phyloP scores from a whole-genome alignment of 2,797 vertebrate genomes.

The Crypturellus tataupa region DNA sequence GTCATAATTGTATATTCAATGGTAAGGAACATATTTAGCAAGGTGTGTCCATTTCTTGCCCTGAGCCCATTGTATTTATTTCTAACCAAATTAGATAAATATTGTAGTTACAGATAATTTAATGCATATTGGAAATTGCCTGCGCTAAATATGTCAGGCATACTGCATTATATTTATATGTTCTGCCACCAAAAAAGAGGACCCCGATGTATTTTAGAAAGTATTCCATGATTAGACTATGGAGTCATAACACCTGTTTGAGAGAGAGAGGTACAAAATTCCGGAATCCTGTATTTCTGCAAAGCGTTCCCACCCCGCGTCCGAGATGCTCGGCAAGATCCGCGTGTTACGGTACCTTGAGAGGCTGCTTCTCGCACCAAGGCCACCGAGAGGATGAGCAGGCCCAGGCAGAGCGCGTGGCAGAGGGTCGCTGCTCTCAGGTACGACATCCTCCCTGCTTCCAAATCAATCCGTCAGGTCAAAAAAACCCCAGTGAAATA shows the following conservation, averaged over 20 bases:
- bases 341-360: slow-evolving; percentile 76
- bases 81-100: background rate
- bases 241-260: background rate
- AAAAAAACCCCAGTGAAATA: background rate
- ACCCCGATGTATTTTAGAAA: background rate
- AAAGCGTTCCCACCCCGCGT: background rate
- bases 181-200: background rate
- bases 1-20: background rate
- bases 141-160: background rate
- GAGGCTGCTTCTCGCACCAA: slow-evolving; percentile 75
- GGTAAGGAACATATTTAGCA: background rate
- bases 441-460: slow-evolving; percentile 33
- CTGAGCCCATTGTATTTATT: background rate
- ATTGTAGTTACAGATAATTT: background rate
- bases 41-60: background rate
- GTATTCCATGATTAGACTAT: background rate
- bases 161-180: background rate
- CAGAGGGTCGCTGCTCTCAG: slow-evolving; percentile 68
- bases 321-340: background rate
- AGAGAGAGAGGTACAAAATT: background rate
- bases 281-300: background rate
- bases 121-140: background rate
- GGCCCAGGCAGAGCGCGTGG: slow-evolving; percentile 55
- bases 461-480: background rate
- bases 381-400: slow-evolving; percentile 64